A percentile compares a stretch with the other conserved stretches of the same genome.
Evolutionary conservation across 92 coral and sea anemone species (phyloP).

Genomic region (Umimayanthus chanpuru): DNA sequence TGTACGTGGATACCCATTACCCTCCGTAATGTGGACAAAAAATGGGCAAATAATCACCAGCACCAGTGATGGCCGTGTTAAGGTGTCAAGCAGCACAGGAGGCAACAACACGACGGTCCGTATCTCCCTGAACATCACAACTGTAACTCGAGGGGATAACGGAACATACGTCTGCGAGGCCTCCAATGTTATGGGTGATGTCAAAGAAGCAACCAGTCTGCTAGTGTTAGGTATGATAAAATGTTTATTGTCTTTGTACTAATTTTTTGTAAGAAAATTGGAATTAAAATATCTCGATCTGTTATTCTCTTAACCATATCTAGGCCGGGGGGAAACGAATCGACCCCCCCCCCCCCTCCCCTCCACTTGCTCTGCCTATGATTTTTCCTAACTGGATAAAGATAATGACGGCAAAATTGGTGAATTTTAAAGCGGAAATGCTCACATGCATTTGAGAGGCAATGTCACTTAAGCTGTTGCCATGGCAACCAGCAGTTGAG

Average conservation of each 20-base stretch:
- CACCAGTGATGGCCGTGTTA: background rate
- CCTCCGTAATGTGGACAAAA: background rate
- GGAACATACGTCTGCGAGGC: conserved; percentile 1
- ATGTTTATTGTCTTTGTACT: background rate
- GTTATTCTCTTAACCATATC: too few species aligned
- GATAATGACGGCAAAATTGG: too few species aligned
- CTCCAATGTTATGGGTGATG: background rate
- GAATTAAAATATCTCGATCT: too few species aligned
- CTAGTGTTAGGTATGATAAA: background rate
- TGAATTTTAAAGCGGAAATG: too few species aligned
- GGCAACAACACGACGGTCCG: background rate
- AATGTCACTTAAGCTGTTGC: too few species aligned
- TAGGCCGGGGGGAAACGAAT: too few species aligned
- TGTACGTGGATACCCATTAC: background rate
- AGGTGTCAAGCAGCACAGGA: background rate
- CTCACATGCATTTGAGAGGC: too few species aligned
- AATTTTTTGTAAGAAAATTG: too few species aligned
- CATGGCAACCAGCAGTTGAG: too few species aligned
- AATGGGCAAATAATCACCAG: background rate
- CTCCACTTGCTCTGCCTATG: too few species aligned
- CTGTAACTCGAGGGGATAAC: background rate
- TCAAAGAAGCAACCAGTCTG: background rate
- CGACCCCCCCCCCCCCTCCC: too few species aligned
- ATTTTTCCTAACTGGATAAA: too few species aligned
- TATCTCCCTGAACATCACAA: background rate